Base-by-base conservation (phyloP, 2,888 invertebrate species). In the Orthosia cruda region DNA sequence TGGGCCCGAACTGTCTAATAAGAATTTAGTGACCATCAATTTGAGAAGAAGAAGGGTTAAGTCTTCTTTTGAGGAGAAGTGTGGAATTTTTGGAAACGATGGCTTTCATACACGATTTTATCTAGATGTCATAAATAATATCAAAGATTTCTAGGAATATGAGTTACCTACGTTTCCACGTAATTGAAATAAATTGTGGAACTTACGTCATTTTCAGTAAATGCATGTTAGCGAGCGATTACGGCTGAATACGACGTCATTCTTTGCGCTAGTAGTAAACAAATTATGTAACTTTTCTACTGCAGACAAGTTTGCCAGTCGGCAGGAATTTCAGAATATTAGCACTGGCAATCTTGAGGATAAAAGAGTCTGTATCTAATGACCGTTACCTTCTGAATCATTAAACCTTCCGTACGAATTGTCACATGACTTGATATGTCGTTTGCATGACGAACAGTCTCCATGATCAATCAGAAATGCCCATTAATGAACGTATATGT, bases 191-290 rank as follows among this genome's bases (percentile, higher is more conserved):
- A 9, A 55, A 16, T 13, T 23, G 13, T 23, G 3, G 13, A 23
- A 11, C 11, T 67, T 67, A 61, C 45, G 15, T 45, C 11, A 45
- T 45, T 61, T 40, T 61, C 18, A 59, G 5, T 61, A 12, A 18
- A 61, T 61, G n/a, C 61, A 45, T 67, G 67, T 26, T 15, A 23
- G 23, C 45, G 11, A 26, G 62, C 45, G 45, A 18, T 23, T 61
- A 61, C 4, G 18, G 23, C 15, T 62, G n/a, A 67, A n/a, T 61
- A 15, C 18, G 9, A 15, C 4, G 13, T 4, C 15, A 40, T 57
- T 50, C 9, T 2, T 20, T 61, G 23, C 45, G 18, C 45, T 45
- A 9, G 40, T 3, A 20, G 59, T 18, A 40, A 32, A 50, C n/a
- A 52, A 32, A 20, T 20, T 45, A 58, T n/a, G 32, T 3, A 18